phyloP scores from a whole-genome alignment of 2,888 invertebrate species.

The Ashinkailepas kermadecensis region DNA sequence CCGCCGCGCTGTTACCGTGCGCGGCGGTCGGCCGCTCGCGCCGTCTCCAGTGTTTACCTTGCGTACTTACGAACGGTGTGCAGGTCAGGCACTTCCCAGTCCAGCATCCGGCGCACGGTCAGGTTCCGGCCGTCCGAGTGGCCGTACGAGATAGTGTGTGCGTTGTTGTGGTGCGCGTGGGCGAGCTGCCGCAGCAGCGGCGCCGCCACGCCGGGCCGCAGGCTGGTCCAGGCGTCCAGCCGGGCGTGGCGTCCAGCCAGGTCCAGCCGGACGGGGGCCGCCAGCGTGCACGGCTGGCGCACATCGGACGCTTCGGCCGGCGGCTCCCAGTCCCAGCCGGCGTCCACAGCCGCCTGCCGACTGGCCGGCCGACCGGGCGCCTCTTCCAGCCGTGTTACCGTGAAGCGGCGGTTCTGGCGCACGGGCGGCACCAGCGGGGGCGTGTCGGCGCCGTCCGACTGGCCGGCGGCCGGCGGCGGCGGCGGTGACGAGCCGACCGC shows the following conservation, averaged over 20 bases:
- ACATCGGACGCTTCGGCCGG: slow-evolving; percentile 8
- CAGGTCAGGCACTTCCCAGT: slow-evolving; percentile 16
- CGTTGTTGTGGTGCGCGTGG: not conserved
- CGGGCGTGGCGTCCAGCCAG: not conserved
- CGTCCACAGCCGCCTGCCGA: not conserved
- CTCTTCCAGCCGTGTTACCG: slow-evolving; percentile 31
- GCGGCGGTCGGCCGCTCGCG: not conserved
- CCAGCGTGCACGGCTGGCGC: slow-evolving; percentile 20
- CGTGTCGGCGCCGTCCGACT: no score
- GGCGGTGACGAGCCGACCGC: no score
- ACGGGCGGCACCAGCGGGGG: no score
- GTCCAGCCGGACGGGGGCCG: not conserved
- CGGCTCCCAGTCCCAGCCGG: slow-evolving; percentile 26
- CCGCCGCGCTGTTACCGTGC: not conserved
- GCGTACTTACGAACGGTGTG: slow-evolving; percentile 21
- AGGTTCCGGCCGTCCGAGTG: slow-evolving; percentile 12
- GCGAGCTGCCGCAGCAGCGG: not conserved
- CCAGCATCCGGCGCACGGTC: not conserved
- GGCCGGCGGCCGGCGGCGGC: no score
- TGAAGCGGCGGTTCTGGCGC: not conserved
- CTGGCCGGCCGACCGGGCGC: slow-evolving; percentile 21
- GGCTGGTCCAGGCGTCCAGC: not conserved
- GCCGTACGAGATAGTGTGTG: slow-evolving; percentile 18
- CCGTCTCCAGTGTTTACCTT: slow-evolving; percentile 10
- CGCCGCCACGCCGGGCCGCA: not conserved